Evolutionary conservation across 2,888 invertebrate species (phyloP).

Genomic region (Rapana venosa): DNA sequence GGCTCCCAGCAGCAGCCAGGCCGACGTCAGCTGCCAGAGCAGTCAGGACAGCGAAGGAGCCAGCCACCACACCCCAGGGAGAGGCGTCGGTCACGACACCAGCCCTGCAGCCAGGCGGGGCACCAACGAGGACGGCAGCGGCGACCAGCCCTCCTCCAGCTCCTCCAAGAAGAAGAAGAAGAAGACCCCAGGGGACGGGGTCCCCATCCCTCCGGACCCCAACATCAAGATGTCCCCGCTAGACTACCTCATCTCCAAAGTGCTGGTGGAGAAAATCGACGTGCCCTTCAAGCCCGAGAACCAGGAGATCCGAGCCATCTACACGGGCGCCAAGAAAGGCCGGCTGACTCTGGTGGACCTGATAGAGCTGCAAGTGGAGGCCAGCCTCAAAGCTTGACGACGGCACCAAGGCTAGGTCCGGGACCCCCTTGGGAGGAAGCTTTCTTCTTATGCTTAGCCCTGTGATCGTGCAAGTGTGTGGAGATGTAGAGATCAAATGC

Average conservation of each 20-base stretch:
- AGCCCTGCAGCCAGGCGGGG: background rate
- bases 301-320: constrained; percentile 50
- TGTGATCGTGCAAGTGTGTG: background rate
- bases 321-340: constrained; percentile 50
- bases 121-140: background rate
- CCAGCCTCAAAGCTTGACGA: constrained; percentile 55
- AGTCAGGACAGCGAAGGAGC: background rate
- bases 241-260: constrained; percentile 58
- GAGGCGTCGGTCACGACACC: background rate
- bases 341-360: constrained; percentile 56
- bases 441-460: background rate
- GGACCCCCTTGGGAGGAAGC: background rate
- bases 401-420: background rate
- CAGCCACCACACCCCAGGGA: background rate
- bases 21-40: background rate
- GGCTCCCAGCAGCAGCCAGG: background rate
- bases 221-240: constrained; percentile 51
- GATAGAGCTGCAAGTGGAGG: constrained; percentile 59
- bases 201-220: constrained; percentile 27
- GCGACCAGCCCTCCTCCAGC: background rate
- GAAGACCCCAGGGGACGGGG: background rate
- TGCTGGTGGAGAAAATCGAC: constrained; percentile 52
- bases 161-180: background rate
- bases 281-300: constrained; percentile 53
- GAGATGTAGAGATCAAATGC: no score